A percentile compares a stretch with the other conserved stretches of the same genome.
These are phyloP conservation scores for Umimayanthus kanabou DNA, from an alignment of 92 coral and sea anemone genomes.

Conservation along the genomic window DNA sequence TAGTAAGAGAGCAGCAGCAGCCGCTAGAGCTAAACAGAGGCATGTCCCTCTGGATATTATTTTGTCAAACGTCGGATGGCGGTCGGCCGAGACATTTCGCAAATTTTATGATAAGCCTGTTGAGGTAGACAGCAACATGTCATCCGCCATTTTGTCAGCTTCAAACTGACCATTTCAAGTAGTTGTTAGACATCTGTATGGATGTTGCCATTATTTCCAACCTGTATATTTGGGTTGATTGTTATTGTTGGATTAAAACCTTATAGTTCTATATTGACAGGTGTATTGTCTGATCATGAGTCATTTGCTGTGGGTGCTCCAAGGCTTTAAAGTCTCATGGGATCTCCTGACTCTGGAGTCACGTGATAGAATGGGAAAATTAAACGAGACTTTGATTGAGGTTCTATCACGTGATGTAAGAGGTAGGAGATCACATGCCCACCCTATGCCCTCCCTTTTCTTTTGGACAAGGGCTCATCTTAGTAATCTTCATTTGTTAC, in stretches of 20 bases:
- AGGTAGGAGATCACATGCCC: constrained; percentile 54
- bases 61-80: constrained; percentile 44
- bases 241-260: background rate
- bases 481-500: background rate
- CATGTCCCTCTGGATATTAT: background rate
- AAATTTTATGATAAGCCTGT: constrained; percentile 43
- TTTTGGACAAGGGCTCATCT: background rate
- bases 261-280: background rate
- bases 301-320: constrained; percentile 29
- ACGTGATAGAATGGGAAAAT: constrained; percentile 17
- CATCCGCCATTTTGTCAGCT: background rate
- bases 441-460: constrained; percentile 42
- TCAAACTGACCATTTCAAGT: background rate
- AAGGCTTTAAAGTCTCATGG: constrained; percentile 45
- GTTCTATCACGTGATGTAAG: constrained; percentile 15
- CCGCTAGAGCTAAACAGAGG: constrained; percentile 42
- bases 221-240: background rate
- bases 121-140: background rate
- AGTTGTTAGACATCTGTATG: background rate
- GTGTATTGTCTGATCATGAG: background rate
- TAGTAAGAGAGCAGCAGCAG: constrained; percentile 62
- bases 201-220: no score
- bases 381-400: constrained; percentile 18
- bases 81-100: constrained; percentile 44
- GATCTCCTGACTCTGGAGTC: constrained; percentile 7